phyloP scores from a whole-genome alignment of 2,797 vertebrate genomes.

The Naso thynnoides region DNA sequence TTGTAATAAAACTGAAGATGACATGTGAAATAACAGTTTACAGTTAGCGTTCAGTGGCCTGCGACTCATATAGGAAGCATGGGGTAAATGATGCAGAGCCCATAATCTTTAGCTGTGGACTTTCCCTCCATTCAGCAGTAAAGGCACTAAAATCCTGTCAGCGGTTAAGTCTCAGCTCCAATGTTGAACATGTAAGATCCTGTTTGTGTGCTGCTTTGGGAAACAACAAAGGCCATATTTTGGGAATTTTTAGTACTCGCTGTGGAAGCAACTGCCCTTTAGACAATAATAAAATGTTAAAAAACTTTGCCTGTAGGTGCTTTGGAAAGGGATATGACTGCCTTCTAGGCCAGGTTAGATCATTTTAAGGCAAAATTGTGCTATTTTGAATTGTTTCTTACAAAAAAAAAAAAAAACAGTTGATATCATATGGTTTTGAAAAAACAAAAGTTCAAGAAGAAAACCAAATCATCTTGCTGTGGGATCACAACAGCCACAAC shows the following conservation, averaged over 20 bases:
- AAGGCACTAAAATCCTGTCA: neutral
- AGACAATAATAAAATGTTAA: too few species aligned
- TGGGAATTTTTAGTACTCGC: neutral
- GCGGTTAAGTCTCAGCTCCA: neutral
- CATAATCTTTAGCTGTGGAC: neutral
- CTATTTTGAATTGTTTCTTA: too few species aligned
- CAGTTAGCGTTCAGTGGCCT: neutral
- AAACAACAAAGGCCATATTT: neutral
- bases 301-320: too few species aligned
- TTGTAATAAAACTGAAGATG: neutral
- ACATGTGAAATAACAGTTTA: neutral
- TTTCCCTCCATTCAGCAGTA: neutral
- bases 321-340: too few species aligned
- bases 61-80: neutral
- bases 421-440: too few species aligned
- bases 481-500: too few species aligned
- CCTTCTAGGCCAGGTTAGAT: too few species aligned
- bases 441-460: too few species aligned
- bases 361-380: too few species aligned
- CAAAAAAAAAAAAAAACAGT: too few species aligned
- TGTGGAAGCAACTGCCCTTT: neutral
- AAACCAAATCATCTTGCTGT: too few species aligned
- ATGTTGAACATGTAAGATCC: neutral
- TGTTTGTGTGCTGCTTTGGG: neutral
- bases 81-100: conserved; percentile 1